Evolutionary conservation across 2,113 vertebrate species (phyloP), one percentile per base, ranked within the genome.

Genomic region (Marmota monax): DNA sequence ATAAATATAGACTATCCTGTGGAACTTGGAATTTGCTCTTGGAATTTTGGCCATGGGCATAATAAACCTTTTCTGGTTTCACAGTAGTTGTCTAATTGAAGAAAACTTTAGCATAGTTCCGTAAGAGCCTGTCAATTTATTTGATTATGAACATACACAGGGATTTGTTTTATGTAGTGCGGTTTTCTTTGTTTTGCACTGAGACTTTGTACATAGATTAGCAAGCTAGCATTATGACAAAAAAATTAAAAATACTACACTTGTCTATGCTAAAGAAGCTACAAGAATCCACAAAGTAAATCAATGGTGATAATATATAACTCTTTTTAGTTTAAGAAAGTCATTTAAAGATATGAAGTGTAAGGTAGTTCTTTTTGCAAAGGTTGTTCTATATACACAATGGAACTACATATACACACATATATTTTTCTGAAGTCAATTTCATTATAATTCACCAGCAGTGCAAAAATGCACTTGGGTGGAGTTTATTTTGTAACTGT

Each of bases 341-440:
- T 96, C 45, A 88, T 85, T 96, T 74, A 91, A 65, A 94, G 92
- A 95, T 97, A 93, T 27, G 90, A 98, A 98, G 97, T 94, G 80
- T 98, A 95, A 97, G 96, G 96, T 96, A 77, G 23, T 97, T 98
- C 93, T 85, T 84, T 72, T 89, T 92, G 90, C 32, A 98, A 98
- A 97, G 97, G 51, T 95, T 69, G 20, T 78, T 83, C 12, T 84
- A 0, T 92, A 22, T 45, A 25, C 25, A 70, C 14, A 88, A 48
- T 65, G 18, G 65, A 93, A 39, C 2, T 39, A 22, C 27, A 78
- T 32, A 13, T 17, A 39, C 53, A 79, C 42, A n/a, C 39, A 63
- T 22, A 8, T 16, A 58, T 39, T 13, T 32, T 86, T 27, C 56
- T 87, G 22, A 48, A 97, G 45, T 61, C 34, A 74, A 51, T 83